Evolutionary conservation across 1,140 invertebrate genomes (phyloP).

Genomic region (Eueides isabella): DNA sequence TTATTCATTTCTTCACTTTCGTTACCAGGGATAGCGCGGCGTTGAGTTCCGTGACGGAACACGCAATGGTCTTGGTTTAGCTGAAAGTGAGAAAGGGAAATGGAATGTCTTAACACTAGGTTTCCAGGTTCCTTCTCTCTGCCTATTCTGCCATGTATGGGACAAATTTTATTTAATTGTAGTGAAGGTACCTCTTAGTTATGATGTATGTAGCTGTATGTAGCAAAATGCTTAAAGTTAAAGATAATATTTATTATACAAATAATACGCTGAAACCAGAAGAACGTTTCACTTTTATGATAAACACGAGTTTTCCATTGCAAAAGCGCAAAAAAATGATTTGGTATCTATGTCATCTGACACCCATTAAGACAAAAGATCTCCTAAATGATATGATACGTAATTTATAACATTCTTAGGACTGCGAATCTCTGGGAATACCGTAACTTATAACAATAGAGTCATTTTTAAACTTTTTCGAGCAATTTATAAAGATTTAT

Average conservation of each 20-base stretch:
- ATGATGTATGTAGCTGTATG: background rate
- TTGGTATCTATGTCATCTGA: background rate
- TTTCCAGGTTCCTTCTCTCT: too few species aligned
- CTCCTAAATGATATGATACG: background rate
- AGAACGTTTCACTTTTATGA: background rate
- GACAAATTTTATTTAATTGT: background rate
- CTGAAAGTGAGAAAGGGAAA: too few species aligned
- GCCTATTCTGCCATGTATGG: too few species aligned
- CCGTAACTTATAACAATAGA: background rate
- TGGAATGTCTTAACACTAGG: too few species aligned
- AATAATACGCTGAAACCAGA: too few species aligned
- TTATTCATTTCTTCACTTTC: too few species aligned
- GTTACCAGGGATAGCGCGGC: too few species aligned
- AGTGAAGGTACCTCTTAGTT: background rate
- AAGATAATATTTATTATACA: too few species aligned
- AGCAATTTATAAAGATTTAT: constrained; percentile 12
- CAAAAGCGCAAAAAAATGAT: background rate
- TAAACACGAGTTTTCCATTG: background rate
- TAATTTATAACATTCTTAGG: constrained; percentile 1
- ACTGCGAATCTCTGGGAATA: constrained; percentile 6
- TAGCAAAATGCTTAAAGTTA: too few species aligned
- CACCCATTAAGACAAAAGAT: constrained; percentile 1
- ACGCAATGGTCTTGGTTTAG: too few species aligned
- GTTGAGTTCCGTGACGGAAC: too few species aligned
- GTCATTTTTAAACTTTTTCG: constrained; percentile 2